These are phyloP conservation scores for Temnopleurus reevesii DNA, from an alignment of 53 echinoderm and acorn worm genomes.

Conservation along the genomic window DNA sequence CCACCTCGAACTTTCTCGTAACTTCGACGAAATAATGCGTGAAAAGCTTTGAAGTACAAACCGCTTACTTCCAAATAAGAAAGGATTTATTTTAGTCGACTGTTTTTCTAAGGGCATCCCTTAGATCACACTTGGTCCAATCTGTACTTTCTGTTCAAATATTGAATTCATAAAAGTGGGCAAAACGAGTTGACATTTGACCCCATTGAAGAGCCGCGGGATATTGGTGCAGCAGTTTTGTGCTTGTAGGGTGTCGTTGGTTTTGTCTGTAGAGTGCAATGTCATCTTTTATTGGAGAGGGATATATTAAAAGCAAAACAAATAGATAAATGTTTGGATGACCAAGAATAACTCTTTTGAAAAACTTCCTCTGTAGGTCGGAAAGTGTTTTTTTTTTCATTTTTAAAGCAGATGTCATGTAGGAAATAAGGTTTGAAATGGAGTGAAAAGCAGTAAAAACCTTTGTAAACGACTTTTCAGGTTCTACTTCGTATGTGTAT, in stretches of 20 bases:
- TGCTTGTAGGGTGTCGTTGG: neutral
- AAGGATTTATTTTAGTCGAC: neutral
- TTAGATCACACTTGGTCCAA: neutral
- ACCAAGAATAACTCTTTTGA: no score
- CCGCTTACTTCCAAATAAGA: neutral
- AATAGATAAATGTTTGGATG: no score
- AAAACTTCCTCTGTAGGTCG: no score
- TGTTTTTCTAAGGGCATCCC: conserved; percentile 51
- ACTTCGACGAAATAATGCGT: neutral
- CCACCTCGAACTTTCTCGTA: neutral
- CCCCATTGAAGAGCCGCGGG: conserved; percentile 9
- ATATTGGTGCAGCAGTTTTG: conserved; percentile 17
- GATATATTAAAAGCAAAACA: no score
- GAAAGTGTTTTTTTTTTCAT: no score
- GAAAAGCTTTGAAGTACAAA: conserved; percentile 32
- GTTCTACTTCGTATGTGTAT: no score
- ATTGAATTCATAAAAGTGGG: conserved; percentile 42
- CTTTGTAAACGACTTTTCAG: no score
- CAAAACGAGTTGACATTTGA: conserved; percentile 32
- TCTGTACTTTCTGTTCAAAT: conserved; percentile 28
- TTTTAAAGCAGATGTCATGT: no score
- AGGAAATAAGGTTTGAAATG: no score
- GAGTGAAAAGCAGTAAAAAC: no score
- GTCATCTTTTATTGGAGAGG: neutral
- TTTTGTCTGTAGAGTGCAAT: neutral